Evolutionary conservation across 2,797 vertebrate genomes (phyloP).

Genomic region (Australoheros facetus): DNA sequence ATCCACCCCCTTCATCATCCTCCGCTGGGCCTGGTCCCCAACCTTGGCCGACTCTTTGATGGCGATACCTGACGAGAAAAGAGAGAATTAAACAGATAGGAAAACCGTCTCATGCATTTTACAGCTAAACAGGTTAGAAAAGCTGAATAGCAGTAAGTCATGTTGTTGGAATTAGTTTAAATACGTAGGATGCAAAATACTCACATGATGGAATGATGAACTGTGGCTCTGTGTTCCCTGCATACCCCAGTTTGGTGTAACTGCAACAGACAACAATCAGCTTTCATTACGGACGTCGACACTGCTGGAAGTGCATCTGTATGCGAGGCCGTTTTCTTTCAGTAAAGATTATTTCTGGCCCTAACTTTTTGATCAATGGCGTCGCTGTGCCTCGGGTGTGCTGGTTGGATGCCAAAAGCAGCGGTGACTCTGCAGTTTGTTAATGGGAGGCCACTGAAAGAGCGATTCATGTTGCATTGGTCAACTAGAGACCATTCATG

Average conservation of each 20-base stretch:
- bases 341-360: slow-evolving; percentile 38
- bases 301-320: not conserved
- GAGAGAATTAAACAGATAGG: not conserved
- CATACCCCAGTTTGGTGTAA: slow-evolving; percentile 97
- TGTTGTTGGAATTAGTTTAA: not conserved
- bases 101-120: not conserved
- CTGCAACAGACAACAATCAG: slow-evolving; percentile 76
- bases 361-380: slow-evolving; percentile 54
- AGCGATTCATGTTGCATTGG: slow-evolving; percentile 55
- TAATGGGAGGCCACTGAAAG: slow-evolving; percentile 54
- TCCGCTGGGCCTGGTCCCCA: slow-evolving; percentile 94
- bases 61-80: slow-evolving; percentile 87
- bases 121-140: not conserved
- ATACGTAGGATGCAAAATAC: slow-evolving; percentile 59
- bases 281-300: not conserved
- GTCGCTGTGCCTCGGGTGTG: slow-evolving; percentile 39
- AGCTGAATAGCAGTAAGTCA: not conserved
- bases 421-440: slow-evolving; percentile 42
- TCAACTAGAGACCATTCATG: slow-evolving; percentile 43
- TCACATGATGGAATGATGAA: slow-evolving; percentile 99
- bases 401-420: slow-evolving; percentile 49
- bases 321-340: not conserved
- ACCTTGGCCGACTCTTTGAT: slow-evolving; percentile 98
- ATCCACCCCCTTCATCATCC: slow-evolving; percentile 98
- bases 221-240: slow-evolving; percentile 97